A percentile compares a stretch with the other conserved stretches of the same genome.
Conservation (phyloP, 2,113 vertebrate species). For the Ceuthmochares aereus region DNA sequence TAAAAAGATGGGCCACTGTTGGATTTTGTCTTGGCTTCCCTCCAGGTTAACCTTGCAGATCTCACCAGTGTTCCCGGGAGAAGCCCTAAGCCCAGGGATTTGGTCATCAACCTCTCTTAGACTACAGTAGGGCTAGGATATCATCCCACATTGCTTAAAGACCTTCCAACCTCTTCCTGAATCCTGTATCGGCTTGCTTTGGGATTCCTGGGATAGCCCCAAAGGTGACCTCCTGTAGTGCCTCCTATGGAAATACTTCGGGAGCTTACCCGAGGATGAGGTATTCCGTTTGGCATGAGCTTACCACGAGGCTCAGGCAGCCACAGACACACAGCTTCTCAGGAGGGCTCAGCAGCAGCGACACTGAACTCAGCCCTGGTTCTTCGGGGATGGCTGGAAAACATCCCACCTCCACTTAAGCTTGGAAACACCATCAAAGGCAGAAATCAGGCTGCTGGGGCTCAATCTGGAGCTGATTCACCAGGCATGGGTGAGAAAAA, state of each 20-base stretch:
- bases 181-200: not conserved
- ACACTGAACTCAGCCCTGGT: not conserved
- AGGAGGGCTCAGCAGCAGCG: not conserved
- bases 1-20: not conserved
- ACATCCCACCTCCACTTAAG: not conserved
- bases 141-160: not conserved
- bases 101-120: not conserved
- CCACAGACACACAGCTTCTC: not conserved
- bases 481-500: not conserved
- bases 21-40: not conserved
- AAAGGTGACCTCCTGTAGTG: not conserved
- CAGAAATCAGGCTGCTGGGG: not conserved
- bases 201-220: conserved; percentile 12
- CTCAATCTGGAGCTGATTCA: not conserved
- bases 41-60: not conserved
- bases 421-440: not conserved
- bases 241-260: not conserved
- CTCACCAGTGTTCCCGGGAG: not conserved
- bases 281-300: not conserved
- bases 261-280: not conserved
- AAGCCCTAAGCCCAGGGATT: not conserved
- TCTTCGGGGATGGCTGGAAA: not conserved
- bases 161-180: not conserved
- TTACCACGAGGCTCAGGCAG: not conserved
- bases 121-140: not conserved